These are phyloP conservation scores for Myotis planiceps DNA, from an alignment of 2,797 vertebrate genomes.

Conservation along the genomic window DNA sequence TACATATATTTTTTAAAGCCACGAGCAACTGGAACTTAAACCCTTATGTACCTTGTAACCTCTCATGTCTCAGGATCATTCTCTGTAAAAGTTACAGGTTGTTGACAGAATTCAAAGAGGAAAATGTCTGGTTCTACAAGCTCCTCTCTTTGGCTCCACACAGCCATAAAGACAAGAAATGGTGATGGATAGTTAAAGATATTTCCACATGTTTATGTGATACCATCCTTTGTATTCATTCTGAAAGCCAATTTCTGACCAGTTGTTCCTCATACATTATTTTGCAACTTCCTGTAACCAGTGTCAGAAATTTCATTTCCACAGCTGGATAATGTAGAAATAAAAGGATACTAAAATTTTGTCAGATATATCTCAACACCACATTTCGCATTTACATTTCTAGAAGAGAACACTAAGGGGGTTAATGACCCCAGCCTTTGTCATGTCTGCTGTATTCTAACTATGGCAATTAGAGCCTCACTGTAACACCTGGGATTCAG, in stretches of 20 bases:
- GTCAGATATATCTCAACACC: neutral
- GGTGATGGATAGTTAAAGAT: neutral
- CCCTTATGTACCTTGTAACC: neutral
- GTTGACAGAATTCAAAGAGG: neutral
- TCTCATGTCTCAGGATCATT: neutral
- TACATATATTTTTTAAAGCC: neutral
- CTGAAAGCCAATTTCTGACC: neutral
- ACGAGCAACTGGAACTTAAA: neutral
- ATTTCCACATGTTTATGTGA: neutral
- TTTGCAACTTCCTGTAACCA: constrained; percentile 37
- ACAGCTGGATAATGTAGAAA: neutral
- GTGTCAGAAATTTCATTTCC: constrained; percentile 48
- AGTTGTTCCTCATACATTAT: neutral
- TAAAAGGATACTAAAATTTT: neutral
- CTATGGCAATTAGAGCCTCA: neutral
- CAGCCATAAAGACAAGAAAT: neutral
- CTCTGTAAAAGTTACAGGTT: neutral
- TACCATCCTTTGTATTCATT: neutral
- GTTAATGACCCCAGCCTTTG: neutral
- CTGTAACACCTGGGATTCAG: neutral
- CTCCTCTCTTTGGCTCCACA: neutral
- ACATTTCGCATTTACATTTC: neutral
- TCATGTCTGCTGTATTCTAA: neutral
- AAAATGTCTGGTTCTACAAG: neutral
- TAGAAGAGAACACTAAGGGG: neutral